Percentiles rank a stretch among this genome's conserved stretches.
phyloP scores from a whole-genome alignment of 2,888 invertebrate genomes.

The Leptogaster cylindrica region DNA sequence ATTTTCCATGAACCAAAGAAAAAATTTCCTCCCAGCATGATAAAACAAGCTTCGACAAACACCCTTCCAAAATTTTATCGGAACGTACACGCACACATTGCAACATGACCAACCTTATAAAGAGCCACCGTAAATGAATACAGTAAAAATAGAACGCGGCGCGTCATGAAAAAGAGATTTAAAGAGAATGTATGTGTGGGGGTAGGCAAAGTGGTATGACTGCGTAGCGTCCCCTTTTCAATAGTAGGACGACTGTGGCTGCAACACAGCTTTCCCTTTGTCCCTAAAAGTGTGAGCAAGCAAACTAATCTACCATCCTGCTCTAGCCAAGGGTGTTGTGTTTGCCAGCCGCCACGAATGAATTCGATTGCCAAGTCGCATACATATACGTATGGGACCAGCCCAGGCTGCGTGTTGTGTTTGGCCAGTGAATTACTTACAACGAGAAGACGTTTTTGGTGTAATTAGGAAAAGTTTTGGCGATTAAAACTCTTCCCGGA shows the following conservation, averaged over 20 bases:
- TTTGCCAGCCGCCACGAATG: constrained; percentile 41
- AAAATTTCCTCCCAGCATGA: background rate
- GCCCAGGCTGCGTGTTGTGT: constrained; percentile 48
- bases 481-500: constrained; percentile 1
- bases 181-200: background rate
- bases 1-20: background rate
- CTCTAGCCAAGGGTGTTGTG: constrained; percentile 42
- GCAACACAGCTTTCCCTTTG: background rate
- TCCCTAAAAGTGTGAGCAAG: background rate
- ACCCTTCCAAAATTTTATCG: background rate
- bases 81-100: background rate
- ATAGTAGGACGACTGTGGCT: constrained; percentile 1
- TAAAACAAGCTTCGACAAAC: background rate
- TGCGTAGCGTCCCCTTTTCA: constrained; percentile 46
- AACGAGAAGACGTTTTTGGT: constrained; percentile 27
- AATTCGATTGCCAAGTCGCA: constrained; percentile 36
- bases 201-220: constrained; percentile 28
- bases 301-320: background rate
- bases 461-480: constrained; percentile 28
- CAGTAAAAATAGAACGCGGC: constrained; percentile 17
- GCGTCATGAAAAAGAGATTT: background rate
- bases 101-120: background rate
- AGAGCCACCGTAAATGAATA: background rate
- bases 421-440: constrained; percentile 38
- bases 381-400: constrained; percentile 47